Conservation (phyloP, 1,140 invertebrate genomes). For the Euwallacea fornicatus region DNA sequence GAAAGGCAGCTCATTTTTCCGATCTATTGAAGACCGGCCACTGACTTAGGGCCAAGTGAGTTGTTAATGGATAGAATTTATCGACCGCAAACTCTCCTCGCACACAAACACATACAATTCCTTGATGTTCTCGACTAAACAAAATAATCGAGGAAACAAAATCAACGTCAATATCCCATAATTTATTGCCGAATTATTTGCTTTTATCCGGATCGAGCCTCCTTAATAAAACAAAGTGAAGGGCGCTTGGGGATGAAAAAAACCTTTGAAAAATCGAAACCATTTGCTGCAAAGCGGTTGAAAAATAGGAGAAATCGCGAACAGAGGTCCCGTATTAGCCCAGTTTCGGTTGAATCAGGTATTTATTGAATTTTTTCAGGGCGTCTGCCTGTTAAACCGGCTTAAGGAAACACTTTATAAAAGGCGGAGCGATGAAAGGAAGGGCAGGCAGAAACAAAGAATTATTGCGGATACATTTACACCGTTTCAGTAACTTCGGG, state of each 20-base stretch:
- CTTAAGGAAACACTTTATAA: not conserved
- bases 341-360: constrained; percentile 31
- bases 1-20: constrained; percentile 30
- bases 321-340: constrained; percentile 28
- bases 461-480: no score
- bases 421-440: no score
- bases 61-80: constrained; percentile 5
- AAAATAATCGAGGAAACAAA: no score
- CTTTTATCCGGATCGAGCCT: constrained; percentile 21
- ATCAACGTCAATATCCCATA: constrained; percentile 2
- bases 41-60: not conserved
- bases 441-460: no score
- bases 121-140: no score
- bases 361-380: constrained; percentile 30
- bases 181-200: constrained; percentile 34
- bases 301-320: constrained; percentile 32
- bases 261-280: constrained; percentile 32
- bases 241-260: constrained; percentile 14
- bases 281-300: constrained; percentile 32
- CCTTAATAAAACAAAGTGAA: constrained; percentile 35
- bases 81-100: no score
- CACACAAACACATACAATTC: no score
- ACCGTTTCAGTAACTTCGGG: no score
- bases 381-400: not conserved
- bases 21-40: constrained; percentile 6